Conservation (phyloP, 2,113 vertebrate genomes). For the Probosciger aterrimus region DNA sequence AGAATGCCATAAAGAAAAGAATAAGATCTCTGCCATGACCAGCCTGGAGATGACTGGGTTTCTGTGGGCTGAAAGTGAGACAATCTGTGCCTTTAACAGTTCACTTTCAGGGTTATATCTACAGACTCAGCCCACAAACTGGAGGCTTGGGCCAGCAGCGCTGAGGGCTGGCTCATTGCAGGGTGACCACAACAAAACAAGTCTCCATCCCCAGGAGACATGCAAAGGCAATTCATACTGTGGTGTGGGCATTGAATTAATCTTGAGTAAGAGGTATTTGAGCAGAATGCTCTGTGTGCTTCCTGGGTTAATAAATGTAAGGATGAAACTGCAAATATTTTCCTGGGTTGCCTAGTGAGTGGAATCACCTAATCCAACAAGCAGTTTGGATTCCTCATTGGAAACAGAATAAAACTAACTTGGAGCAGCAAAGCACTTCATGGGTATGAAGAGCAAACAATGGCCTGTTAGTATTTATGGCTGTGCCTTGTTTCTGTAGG, state of each 20-base stretch:
- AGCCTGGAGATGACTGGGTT: background rate
- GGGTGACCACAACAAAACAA: background rate
- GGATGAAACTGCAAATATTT: background rate
- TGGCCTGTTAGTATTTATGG: background rate
- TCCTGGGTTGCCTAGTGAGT: background rate
- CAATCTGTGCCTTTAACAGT: background rate
- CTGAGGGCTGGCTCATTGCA: background rate
- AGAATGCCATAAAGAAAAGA: background rate
- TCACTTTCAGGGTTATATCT: background rate
- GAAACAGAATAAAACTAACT: background rate
- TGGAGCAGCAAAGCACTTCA: background rate
- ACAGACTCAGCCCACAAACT: background rate
- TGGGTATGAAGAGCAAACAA: background rate
- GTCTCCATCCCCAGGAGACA: background rate
- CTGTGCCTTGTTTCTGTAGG: background rate
- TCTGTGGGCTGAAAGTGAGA: background rate
- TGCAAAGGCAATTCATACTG: fast-evolving
- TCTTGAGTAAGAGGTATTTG: background rate
- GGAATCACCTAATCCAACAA: background rate
- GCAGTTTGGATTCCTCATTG: background rate
- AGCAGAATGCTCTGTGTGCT: background rate
- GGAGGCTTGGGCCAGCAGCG: background rate
- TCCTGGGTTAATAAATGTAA: background rate
- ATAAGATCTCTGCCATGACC: background rate
- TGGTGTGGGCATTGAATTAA: background rate